These are phyloP conservation scores for Eupithecia exiguata DNA, from an alignment of 2,888 invertebrate genomes.

Conservation along the genomic window DNA sequence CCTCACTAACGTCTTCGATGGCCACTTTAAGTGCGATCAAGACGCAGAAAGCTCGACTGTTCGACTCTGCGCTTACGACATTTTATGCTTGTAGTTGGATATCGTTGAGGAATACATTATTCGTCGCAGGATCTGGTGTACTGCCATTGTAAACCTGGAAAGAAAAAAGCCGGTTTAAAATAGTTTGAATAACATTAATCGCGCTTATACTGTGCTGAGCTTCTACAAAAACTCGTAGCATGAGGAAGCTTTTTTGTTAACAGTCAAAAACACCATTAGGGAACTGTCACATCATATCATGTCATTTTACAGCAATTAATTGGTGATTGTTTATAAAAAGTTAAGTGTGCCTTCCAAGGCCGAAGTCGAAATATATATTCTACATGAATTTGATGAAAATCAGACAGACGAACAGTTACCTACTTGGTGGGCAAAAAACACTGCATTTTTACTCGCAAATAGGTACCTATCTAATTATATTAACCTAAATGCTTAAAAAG, in stretches of 20 bases:
- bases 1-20: slow-evolving; percentile 48
- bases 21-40: slow-evolving; percentile 48
- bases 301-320: slow-evolving; percentile 46
- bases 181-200: slow-evolving; percentile 29
- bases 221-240: slow-evolving; percentile 30
- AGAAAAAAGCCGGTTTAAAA: slow-evolving; percentile 53
- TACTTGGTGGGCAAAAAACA: not conserved
- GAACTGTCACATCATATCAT: slow-evolving; percentile 51
- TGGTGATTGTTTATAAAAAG: slow-evolving; percentile 42
- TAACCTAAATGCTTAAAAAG: not conserved
- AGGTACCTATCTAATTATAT: too few species aligned
- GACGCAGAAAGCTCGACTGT: slow-evolving; percentile 36
- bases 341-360: slow-evolving; percentile 42
- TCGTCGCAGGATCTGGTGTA: slow-evolving; percentile 63
- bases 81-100: slow-evolving; percentile 78
- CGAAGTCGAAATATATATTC: slow-evolving; percentile 36
- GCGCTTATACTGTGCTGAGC: slow-evolving; percentile 10
- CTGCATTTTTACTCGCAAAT: not conserved
- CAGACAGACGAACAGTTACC: not conserved
- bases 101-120: slow-evolving; percentile 67
- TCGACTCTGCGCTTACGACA: slow-evolving; percentile 54
- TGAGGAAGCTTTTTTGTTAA: slow-evolving; percentile 38
- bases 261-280: slow-evolving; percentile 44
- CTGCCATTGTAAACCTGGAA: slow-evolving; percentile 78
- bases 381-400: slow-evolving; percentile 24